phyloP scores from a whole-genome alignment of 2,797 vertebrate genomes.

The Loriculus beryllinus region DNA sequence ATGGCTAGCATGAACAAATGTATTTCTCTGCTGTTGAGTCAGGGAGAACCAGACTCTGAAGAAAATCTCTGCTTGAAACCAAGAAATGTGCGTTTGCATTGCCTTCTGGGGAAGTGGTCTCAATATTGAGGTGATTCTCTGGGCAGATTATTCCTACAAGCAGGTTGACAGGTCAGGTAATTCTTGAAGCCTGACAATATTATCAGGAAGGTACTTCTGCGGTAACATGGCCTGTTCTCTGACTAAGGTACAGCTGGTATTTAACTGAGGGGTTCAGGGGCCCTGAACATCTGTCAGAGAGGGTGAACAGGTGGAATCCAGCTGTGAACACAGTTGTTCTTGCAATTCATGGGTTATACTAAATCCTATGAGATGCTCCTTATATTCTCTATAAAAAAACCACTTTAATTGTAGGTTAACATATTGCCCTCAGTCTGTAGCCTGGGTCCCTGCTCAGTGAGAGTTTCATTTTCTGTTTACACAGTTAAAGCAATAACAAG shows the following conservation, averaged over 20 bases:
- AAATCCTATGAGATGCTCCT: not conserved
- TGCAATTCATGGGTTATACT: not conserved
- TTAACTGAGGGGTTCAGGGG: not conserved
- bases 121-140: not conserved
- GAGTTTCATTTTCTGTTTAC: not conserved
- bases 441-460: not conserved
- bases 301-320: conserved; percentile 26
- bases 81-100: not conserved
- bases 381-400: not conserved
- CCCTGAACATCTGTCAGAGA: conserved; percentile 30
- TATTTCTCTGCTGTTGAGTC: not conserved
- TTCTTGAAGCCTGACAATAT: not conserved
- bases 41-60: not conserved
- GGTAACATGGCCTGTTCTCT: not conserved
- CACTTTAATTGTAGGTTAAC: not conserved
- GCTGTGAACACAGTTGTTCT: not conserved
- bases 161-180: not conserved
- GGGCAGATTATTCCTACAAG: not conserved
- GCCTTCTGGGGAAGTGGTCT: not conserved
- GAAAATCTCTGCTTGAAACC: not conserved
- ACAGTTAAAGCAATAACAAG: not conserved
- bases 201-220: not conserved
- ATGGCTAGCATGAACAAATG: not conserved
- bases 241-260: not conserved
- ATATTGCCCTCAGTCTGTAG: not conserved